Conservation (phyloP, 2,888 invertebrate genomes). For the Nowickia ferox region DNA sequence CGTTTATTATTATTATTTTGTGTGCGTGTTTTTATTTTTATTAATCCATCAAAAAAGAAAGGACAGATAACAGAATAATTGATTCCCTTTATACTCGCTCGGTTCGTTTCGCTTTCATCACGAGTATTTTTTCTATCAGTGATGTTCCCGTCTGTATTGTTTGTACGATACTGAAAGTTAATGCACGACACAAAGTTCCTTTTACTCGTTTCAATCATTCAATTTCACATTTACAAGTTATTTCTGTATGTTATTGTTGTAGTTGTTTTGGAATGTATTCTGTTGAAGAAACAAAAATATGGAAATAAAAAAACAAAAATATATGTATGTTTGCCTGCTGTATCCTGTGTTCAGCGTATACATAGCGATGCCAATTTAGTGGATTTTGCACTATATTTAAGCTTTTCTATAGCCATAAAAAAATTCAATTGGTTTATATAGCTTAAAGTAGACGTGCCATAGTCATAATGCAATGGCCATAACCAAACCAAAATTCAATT, state of each 20-base stretch:
- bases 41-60: conserved; percentile 24
- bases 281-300: background rate
- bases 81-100: conserved; percentile 53
- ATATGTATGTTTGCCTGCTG: conserved; percentile 21
- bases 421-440: too few species aligned
- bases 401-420: too few species aligned
- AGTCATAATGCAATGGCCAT: too few species aligned
- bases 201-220: conserved; percentile 51
- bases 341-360: conserved; percentile 37
- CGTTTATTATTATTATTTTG: conserved; percentile 6
- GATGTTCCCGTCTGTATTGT: conserved; percentile 81
- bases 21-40: conserved; percentile 32
- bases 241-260: conserved; percentile 20
- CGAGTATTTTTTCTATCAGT: conserved; percentile 29
- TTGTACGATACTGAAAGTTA: conserved; percentile 81
- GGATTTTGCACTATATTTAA: too few species aligned
- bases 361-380: too few species aligned
- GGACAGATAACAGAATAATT: conserved; percentile 23
- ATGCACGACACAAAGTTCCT: conserved; percentile 70
- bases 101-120: conserved; percentile 17
- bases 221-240: conserved; percentile 43
- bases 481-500: too few species aligned
- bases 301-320: conserved; percentile 27
- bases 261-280: conserved; percentile 51
- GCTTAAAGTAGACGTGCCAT: too few species aligned